Evolutionary conservation across 1,140 invertebrate genomes (phyloP).

Genomic region (Oncopodura yosiiana): DNA sequence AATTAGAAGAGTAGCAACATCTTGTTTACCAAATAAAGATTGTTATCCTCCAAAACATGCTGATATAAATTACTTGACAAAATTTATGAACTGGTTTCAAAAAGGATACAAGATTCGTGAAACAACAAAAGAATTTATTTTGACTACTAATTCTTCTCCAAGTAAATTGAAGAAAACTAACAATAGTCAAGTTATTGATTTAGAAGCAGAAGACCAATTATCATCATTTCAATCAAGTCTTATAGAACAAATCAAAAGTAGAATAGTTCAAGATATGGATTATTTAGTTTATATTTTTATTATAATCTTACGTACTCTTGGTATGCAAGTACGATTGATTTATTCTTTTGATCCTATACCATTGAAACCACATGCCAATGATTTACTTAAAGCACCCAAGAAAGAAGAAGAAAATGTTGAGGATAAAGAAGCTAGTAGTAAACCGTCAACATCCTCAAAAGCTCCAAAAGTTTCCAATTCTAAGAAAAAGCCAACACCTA

Average conservation of each 20-base stretch:
- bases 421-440: conserved; percentile 3
- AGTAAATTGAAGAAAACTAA: too few species aligned
- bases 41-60: conserved; percentile 60
- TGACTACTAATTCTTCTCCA: too few species aligned
- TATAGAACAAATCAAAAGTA: conserved; percentile 50
- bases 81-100: conserved; percentile 65
- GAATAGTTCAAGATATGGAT: conserved; percentile 47
- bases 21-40: conserved; percentile 57
- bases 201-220: background rate
- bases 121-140: too few species aligned
- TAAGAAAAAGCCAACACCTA: conserved; percentile 32
- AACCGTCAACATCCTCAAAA: conserved; percentile 1
- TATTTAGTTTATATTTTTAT: conserved; percentile 66
- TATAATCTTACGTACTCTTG: conserved; percentile 61
- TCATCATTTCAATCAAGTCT: conserved; percentile 37
- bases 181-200: conserved; percentile 14
- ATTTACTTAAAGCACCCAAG: conserved; percentile 39
- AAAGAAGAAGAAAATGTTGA: conserved; percentile 9
- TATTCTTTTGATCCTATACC: conserved; percentile 53
- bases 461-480: background rate
- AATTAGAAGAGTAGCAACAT: conserved; percentile 57
- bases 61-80: conserved; percentile 62
- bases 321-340: conserved; percentile 69
- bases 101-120: conserved; percentile 48
- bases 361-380: conserved; percentile 49